These are phyloP conservation scores for Tipula confusa DNA, from an alignment of 2,888 invertebrate genomes.

Conservation along the genomic window DNA sequence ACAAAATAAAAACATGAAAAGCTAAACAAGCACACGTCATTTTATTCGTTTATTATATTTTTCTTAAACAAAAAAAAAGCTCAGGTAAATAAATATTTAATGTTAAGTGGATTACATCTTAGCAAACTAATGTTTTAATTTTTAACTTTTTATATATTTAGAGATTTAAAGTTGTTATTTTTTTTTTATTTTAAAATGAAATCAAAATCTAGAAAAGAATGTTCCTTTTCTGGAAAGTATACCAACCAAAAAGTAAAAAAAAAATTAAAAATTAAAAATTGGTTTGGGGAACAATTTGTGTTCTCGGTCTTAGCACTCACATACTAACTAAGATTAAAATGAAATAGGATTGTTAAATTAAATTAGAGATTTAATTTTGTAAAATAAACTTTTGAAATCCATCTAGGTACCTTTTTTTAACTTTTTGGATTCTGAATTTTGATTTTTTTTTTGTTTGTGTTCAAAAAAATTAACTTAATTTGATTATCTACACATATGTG, in stretches of 20 bases:
- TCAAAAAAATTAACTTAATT: not conserved
- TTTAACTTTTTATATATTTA: not conserved
- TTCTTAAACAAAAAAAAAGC: not conserved
- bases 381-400: not conserved
- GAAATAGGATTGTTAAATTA: not conserved
- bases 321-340: slow-evolving; percentile 25
- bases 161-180: not conserved
- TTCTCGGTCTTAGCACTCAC: no score
- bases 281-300: no score
- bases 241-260: not conserved
- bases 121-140: slow-evolving; percentile 9
- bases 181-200: not conserved
- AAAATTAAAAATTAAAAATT: no score
- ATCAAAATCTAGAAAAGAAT: not conserved
- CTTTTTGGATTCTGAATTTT: not conserved
- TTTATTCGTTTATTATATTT: not conserved
- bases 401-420: not conserved
- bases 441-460: not conserved
- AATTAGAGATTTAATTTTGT: not conserved
- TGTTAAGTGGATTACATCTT: slow-evolving; percentile 25
- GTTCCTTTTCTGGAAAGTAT: no score
- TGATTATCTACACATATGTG: not conserved
- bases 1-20: not conserved
- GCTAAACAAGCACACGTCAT: not conserved
- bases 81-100: slow-evolving; percentile 12